Conservation (phyloP, 2,888 invertebrate genomes). For the Xanthorhoe spadicearia region DNA sequence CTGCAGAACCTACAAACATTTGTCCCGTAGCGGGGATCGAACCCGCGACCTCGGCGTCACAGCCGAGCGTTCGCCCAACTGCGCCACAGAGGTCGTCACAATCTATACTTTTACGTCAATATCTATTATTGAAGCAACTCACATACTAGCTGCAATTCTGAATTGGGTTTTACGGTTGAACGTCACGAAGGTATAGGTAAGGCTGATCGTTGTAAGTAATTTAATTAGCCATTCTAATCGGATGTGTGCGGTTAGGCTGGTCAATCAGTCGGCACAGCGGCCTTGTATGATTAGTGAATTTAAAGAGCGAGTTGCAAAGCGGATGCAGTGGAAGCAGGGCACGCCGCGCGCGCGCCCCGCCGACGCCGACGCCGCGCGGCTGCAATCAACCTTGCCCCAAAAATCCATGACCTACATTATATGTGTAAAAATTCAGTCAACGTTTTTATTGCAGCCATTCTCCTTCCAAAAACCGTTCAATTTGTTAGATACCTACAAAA, state of each 20-base stretch:
- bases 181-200: conserved; percentile 1
- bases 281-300: conserved; percentile 77
- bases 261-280: conserved; percentile 71
- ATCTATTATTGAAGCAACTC: background rate
- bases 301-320: conserved; percentile 69
- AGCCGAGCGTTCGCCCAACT: too few relatives aligned
- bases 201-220: conserved; percentile 47
- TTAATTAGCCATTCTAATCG: conserved; percentile 63
- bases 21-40: too few relatives aligned
- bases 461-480: conserved; percentile 55
- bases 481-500: conserved; percentile 43
- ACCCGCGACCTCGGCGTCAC: too few relatives aligned
- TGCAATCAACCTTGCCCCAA: conserved; percentile 81
- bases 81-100: too few relatives aligned
- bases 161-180: conserved; percentile 5
- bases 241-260: conserved; percentile 69
- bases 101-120: too few relatives aligned
- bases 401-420: conserved; percentile 81
- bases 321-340: conserved; percentile 74
- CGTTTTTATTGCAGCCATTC: conserved; percentile 67
- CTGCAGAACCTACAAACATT: too few relatives aligned
- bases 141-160: conserved; percentile 1
- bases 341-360: conserved; percentile 59
- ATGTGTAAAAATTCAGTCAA: conserved; percentile 74
- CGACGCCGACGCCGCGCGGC: conserved; percentile 43